These are phyloP conservation scores for Odocoileus virginianus DNA, from an alignment of 2,113 vertebrate species.

Conservation along the genomic window DNA sequence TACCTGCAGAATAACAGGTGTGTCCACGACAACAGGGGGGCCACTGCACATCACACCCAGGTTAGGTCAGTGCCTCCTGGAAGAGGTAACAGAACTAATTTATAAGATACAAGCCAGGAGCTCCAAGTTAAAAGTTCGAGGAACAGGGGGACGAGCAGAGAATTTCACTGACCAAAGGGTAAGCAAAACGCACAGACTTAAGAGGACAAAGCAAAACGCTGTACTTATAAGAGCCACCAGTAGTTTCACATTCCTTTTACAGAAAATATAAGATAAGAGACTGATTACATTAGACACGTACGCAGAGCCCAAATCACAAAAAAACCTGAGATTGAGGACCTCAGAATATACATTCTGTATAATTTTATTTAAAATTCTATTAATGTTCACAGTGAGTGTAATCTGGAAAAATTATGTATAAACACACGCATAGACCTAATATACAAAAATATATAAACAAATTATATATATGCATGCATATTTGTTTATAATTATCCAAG, in stretches of 20 bases:
- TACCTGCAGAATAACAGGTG: not conserved
- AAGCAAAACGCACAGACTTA: not conserved
- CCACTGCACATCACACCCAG: not conserved
- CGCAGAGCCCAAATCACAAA: not conserved
- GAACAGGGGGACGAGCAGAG: not conserved
- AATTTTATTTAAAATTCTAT: not conserved
- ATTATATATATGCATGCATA: not conserved
- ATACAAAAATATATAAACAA: not conserved
- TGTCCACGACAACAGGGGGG: not conserved
- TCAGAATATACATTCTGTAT: not conserved
- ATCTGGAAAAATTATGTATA: not conserved
- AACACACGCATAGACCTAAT: not conserved
- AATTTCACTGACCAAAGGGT: not conserved
- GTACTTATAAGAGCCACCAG: not conserved
- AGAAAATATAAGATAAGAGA: not conserved
- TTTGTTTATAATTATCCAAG: not conserved
- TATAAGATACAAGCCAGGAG: not conserved
- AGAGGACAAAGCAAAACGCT: not conserved
- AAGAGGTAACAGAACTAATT: not conserved
- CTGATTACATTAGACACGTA: not conserved
- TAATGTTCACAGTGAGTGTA: not conserved
- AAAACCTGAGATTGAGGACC: not conserved
- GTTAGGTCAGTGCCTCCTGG: not conserved
- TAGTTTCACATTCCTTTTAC: not conserved
- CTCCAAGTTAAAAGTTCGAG: not conserved